These are phyloP conservation scores for Aphaenogaster rudis DNA, from an alignment of 1,140 invertebrate genomes.

Conservation along the genomic window DNA sequence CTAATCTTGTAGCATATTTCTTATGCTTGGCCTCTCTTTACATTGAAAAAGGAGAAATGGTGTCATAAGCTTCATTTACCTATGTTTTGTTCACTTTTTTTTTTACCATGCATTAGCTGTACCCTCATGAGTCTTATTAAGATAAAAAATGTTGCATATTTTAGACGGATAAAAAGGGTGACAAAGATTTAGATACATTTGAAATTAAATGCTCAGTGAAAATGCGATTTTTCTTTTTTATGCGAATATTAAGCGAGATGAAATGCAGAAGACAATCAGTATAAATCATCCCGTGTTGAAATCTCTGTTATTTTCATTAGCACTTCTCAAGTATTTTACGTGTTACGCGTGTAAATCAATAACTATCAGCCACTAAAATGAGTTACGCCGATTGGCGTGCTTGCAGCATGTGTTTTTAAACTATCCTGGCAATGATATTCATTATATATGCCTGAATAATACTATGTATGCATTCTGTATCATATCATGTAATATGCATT, in stretches of 20 bases:
- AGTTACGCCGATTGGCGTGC: conserved; percentile 47
- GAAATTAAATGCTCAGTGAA: conserved; percentile 1
- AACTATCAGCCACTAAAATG: conserved; percentile 48
- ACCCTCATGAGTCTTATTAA: background rate
- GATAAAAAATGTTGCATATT: conserved; percentile 11
- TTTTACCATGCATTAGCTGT: background rate
- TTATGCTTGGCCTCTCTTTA: background rate
- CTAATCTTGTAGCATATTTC: background rate
- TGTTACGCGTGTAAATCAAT: conserved; percentile 62
- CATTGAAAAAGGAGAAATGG: background rate
- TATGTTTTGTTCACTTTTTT: background rate
- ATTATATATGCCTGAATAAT: conserved; percentile 32
- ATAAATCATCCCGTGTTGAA: conserved; percentile 52
- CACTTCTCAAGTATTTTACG: conserved; percentile 3
- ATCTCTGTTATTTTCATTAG: conserved; percentile 49
- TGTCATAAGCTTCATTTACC: background rate
- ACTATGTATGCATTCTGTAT: conserved; percentile 19
- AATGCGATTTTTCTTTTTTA: conserved; percentile 30
- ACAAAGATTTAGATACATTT: conserved; percentile 12
- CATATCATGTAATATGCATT: background rate
- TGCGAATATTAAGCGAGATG: background rate
- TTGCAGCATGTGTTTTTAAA: conserved; percentile 6
- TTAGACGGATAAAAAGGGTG: background rate
- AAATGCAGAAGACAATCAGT: conserved; percentile 40
- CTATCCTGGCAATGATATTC: conserved; percentile 27